Evolutionary conservation across 2,888 invertebrate genomes (phyloP).

Genomic region (Protonemura montana): DNA sequence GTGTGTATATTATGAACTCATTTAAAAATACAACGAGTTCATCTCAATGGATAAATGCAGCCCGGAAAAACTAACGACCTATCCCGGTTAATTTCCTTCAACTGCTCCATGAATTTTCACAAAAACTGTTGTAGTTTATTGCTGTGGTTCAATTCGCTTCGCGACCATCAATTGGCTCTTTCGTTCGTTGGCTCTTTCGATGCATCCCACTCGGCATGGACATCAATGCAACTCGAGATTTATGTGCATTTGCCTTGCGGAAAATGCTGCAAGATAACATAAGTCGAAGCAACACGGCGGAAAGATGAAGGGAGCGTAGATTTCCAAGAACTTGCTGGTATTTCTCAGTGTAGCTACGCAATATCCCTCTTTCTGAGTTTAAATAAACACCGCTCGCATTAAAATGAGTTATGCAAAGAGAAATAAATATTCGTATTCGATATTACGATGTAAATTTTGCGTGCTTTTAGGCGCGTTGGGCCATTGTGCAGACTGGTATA

Average conservation of each 20-base stretch:
- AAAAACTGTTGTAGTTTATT: too few species aligned
- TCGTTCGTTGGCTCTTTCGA: too few species aligned
- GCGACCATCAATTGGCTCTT: too few species aligned
- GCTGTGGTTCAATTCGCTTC: too few species aligned
- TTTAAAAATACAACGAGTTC: too few species aligned
- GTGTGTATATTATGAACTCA: too few species aligned
- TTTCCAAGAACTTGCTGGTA: neutral
- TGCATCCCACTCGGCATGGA: neutral
- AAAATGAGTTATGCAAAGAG: constrained; percentile 8
- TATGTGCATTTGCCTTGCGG: neutral
- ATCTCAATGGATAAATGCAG: too few species aligned
- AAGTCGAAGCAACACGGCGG: neutral
- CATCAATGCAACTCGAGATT: neutral
- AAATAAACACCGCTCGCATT: neutral
- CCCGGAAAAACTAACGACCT: too few species aligned
- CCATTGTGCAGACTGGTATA: neutral
- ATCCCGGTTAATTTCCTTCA: too few species aligned
- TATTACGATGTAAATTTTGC: neutral
- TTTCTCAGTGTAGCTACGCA: neutral
- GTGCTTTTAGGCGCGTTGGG: neutral
- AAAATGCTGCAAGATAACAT: neutral
- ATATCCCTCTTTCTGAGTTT: neutral
- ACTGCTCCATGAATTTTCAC: too few species aligned
- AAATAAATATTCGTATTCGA: constrained; percentile 16
- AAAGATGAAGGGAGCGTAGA: neutral